Conservation (phyloP, 1,140 invertebrate species). For the Asbolus verrucosus region DNA sequence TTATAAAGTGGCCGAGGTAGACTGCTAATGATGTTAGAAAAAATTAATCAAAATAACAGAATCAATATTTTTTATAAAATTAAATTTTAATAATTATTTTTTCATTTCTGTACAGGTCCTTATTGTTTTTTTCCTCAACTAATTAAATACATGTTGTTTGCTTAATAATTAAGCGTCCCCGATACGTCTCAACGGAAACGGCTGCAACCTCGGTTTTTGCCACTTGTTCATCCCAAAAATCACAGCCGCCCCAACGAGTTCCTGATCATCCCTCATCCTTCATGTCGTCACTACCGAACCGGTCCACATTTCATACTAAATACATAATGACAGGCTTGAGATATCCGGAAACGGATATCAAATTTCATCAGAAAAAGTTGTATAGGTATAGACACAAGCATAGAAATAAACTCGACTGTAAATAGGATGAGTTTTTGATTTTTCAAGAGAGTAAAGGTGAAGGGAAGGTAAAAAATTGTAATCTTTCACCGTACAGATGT, state of each 20-base stretch:
- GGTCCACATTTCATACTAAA: conserved; percentile 54
- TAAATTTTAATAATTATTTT: too few species aligned
- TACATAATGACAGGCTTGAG: conserved; percentile 58
- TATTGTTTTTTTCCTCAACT: not conserved
- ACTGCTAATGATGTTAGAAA: too few species aligned
- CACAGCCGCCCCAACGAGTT: conserved; percentile 7
- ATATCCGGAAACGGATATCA: conserved; percentile 58
- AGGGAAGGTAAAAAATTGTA: conserved; percentile 18
- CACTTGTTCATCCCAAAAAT: conserved; percentile 54
- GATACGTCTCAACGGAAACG: conserved; percentile 52
- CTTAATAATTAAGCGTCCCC: conserved; percentile 53
- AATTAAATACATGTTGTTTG: conserved; percentile 46
- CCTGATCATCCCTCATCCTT: too few species aligned
- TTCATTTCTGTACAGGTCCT: not conserved
- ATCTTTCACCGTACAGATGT: conserved; percentile 11
- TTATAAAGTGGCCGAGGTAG: too few species aligned
- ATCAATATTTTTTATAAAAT: too few species aligned
- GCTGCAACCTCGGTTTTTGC: conserved; percentile 57
- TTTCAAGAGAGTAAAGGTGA: too few species aligned
- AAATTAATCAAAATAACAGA: too few species aligned
- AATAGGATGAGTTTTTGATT: too few species aligned
- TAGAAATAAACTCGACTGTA: too few species aligned
- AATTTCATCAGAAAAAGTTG: conserved; percentile 51
- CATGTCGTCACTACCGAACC: not conserved
- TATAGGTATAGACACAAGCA: too few species aligned